Evolutionary conservation across 2,888 invertebrate genomes (phyloP).

Genomic region (Entomobrya proxima): DNA sequence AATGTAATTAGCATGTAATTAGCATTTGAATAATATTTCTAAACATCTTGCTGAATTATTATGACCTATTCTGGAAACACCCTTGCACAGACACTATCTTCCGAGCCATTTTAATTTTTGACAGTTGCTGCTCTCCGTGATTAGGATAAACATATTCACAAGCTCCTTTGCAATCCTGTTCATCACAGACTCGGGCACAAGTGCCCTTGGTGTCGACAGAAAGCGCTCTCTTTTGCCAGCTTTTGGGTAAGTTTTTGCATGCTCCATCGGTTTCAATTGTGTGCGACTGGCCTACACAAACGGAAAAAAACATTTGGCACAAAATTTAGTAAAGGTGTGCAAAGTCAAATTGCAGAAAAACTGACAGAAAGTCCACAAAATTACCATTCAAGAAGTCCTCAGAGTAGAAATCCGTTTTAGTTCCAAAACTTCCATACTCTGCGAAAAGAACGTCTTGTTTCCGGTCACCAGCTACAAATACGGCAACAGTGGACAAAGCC

Average conservation of each 20-base stretch:
- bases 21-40: too few species aligned
- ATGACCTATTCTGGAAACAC: constrained; percentile 58
- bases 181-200: constrained; percentile 54
- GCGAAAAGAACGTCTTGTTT: constrained; percentile 66
- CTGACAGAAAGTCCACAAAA: not conserved
- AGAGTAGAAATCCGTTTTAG: constrained; percentile 70
- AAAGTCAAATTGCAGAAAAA: not conserved
- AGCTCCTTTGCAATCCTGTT: constrained; percentile 66
- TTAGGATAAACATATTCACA: constrained; percentile 61
- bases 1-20: too few species aligned
- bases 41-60: too few species aligned
- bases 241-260: constrained; percentile 69
- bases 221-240: constrained; percentile 65
- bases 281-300: constrained; percentile 30
- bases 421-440: constrained; percentile 64
- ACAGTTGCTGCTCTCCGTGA: constrained; percentile 67
- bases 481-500: not conserved
- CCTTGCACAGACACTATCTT: constrained; percentile 59
- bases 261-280: constrained; percentile 47
- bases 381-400: constrained; percentile 72
- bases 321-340: too few species aligned
- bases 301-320: not conserved
- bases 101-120: constrained; percentile 36
- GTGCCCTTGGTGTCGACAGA: constrained; percentile 70
- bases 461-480: not conserved